These are phyloP conservation scores for Caenorhabditis becei DNA, from an alignment of 2,888 invertebrate genomes.

Conservation along the genomic window DNA sequence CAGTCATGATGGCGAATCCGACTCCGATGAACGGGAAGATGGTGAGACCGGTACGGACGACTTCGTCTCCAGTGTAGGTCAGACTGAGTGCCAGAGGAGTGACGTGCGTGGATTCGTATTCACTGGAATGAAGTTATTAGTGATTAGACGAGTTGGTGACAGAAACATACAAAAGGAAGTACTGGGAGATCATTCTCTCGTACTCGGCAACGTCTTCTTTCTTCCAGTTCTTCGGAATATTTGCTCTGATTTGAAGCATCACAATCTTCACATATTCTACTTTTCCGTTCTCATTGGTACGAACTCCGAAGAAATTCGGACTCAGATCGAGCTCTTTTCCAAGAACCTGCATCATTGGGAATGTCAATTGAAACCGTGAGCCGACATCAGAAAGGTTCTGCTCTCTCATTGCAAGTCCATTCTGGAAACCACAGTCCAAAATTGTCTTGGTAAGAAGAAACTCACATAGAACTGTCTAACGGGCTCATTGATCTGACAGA, in stretches of 20 bases:
- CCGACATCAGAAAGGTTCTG: conserved; percentile 51
- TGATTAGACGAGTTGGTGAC: not conserved
- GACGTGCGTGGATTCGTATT: conserved; percentile 69
- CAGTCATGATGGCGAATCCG: conserved; percentile 76
- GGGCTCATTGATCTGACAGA: conserved; percentile 78
- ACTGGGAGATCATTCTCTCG: conserved; percentile 71
- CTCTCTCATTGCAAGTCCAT: conserved; percentile 68
- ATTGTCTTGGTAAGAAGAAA: not conserved
- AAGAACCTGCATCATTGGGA: conserved; percentile 76
- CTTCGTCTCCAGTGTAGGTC: conserved; percentile 77
- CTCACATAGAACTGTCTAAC: conserved; percentile 75
- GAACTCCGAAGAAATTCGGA: conserved; percentile 78
- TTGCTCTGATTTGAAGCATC: conserved; percentile 75
- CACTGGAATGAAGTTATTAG: conserved; percentile 60
- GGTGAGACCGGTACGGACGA: conserved; percentile 77
- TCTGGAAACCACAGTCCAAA: conserved; percentile 63
- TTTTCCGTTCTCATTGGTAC: conserved; percentile 55
- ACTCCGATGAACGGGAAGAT: conserved; percentile 78
- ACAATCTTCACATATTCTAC: conserved; percentile 72
- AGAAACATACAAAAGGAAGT: conserved; percentile 71
- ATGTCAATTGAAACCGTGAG: conserved; percentile 69
- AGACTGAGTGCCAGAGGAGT: conserved; percentile 71
- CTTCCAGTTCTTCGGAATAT: conserved; percentile 71
- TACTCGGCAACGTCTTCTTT: conserved; percentile 73
- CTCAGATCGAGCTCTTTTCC: conserved; percentile 77